Percentiles rank a stretch among this genome's conserved stretches.
Evolutionary conservation across 2,888 invertebrate species (phyloP).

Genomic region (Chirona hameri): DNA sequence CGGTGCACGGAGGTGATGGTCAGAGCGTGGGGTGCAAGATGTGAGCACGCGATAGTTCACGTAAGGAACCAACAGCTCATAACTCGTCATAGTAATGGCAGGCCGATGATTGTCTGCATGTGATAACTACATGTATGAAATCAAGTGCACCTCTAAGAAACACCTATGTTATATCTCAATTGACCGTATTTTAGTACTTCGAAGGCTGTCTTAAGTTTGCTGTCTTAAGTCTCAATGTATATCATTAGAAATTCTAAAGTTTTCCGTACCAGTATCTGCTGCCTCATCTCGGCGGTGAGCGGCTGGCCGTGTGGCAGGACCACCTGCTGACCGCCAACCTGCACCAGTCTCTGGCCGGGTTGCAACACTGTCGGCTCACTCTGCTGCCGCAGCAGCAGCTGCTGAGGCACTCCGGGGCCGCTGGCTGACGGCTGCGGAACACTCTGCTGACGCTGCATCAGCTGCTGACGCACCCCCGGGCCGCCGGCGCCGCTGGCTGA

Average conservation of each 20-base stretch:
- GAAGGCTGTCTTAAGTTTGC: too few relatives aligned
- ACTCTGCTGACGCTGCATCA: conserved; percentile 25
- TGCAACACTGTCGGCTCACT: background rate
- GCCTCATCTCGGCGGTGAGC: conserved; percentile 13
- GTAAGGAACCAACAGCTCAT: too few relatives aligned
- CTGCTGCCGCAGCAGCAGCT: conserved; percentile 23
- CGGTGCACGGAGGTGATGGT: background rate
- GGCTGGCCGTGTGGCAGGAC: background rate
- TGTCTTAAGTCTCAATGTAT: too few relatives aligned
- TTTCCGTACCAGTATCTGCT: conserved; percentile 27
- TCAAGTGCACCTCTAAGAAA: too few relatives aligned
- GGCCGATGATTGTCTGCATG: too few relatives aligned
- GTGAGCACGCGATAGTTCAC: too few relatives aligned
- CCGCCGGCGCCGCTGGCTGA: conserved; percentile 36
- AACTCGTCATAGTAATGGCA: too few relatives aligned
- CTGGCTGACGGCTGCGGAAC: conserved; percentile 39
- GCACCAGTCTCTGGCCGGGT: conserved; percentile 11
- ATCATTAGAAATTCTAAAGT: too few relatives aligned
- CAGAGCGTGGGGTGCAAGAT: too few relatives aligned
- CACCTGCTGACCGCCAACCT: conserved; percentile 12
- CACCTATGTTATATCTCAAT: too few relatives aligned
- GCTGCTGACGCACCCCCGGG: background rate
- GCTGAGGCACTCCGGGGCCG: background rate
- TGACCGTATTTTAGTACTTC: too few relatives aligned
- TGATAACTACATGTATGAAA: too few relatives aligned